A percentile compares a stretch with the other conserved stretches of the same genome.
phyloP scores from a whole-genome alignment of 2,888 invertebrate genomes.

The Xestia sexstrigata region DNA sequence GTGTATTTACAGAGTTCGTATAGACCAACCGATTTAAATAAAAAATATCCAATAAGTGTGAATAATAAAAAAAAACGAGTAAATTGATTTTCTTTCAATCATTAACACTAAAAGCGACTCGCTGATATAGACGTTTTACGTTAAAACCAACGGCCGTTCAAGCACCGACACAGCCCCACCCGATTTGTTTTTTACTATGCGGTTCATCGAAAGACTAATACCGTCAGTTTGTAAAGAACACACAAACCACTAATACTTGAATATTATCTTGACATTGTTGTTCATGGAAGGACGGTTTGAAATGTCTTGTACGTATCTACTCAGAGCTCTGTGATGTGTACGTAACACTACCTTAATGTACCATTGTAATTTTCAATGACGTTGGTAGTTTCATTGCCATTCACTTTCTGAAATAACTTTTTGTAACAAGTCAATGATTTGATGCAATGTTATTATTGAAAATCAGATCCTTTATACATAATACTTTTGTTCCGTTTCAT shows the following conservation, averaged over 20 bases:
- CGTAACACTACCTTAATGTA: conserved; percentile 51
- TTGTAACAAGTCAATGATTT: conserved; percentile 3
- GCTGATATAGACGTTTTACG: too few species aligned
- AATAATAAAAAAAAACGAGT: too few species aligned
- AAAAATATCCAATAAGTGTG: too few species aligned
- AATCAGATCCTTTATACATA: not conserved
- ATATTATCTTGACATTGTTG: conserved; percentile 12
- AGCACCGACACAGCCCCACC: too few species aligned
- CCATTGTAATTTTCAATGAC: conserved; percentile 32
- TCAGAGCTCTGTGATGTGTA: conserved; percentile 3
- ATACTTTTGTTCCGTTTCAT: not conserved
- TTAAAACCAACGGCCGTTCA: too few species aligned
- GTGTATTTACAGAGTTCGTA: too few species aligned
- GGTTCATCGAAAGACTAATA: too few species aligned
- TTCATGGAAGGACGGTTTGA: conserved; percentile 20
- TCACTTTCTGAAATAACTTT: conserved; percentile 13
- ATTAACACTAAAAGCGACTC: too few species aligned
- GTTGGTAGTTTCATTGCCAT: conserved; percentile 23
- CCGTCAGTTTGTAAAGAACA: too few species aligned
- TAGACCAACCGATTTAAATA: too few species aligned
- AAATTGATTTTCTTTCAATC: too few species aligned
- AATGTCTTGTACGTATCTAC: conserved; percentile 7
- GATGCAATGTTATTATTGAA: not conserved
- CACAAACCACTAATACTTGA: not conserved
- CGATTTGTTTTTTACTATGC: too few species aligned